Evolutionary conservation across 2,113 vertebrate species (phyloP), one percentile per base, ranked within the genome.

Genomic region (Labeo catla): DNA sequence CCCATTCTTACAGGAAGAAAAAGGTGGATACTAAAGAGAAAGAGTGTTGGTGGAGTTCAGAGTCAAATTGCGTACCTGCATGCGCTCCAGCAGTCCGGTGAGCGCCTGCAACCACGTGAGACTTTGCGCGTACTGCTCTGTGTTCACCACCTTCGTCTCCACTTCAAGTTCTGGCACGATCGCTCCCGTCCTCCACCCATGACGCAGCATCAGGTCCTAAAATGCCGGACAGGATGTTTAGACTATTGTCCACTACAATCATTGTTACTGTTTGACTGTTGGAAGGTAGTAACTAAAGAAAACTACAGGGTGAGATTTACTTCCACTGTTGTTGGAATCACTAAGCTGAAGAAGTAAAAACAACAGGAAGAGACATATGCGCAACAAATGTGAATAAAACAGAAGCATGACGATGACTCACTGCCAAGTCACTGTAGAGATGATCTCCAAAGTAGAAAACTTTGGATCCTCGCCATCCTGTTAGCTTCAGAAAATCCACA

Each of bases 381-480:
- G 34, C 49, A 83, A 83, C 50, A 57, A 73, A 54, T 54, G 63
- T 21, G 47, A 28, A 57, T 6, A 76, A 85, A 36, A 54, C 19
- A 39, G 45, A 65, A 83, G 66, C 8, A 73, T 72, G n/a, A 65
- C 1, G 36, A 83, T 36, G 82, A 93, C 97, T 97, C 89, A 98
- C 97, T 70, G 98, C 98, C 63, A 99, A 94, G 91, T 99, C 98
- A 0, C 98, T 99, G 90, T 99, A 99, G 59, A 99, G 96, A 91
- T 99, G 98, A 89, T 99, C 98, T 28, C 98, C 98, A 3, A 99
- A 99, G 92, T 99, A 99, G n/a, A 99, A 96, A 72, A 99, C 98
- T 0, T 94, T 97, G 70, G 97, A 97, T 0, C 98, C 98, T 13
- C 96, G 93, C 98, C 98, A 99, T 36, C 97, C 97, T 0, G 97